Evolutionary conservation across 2,797 vertebrate genomes (phyloP).

Genomic region (Paguma larvata): DNA sequence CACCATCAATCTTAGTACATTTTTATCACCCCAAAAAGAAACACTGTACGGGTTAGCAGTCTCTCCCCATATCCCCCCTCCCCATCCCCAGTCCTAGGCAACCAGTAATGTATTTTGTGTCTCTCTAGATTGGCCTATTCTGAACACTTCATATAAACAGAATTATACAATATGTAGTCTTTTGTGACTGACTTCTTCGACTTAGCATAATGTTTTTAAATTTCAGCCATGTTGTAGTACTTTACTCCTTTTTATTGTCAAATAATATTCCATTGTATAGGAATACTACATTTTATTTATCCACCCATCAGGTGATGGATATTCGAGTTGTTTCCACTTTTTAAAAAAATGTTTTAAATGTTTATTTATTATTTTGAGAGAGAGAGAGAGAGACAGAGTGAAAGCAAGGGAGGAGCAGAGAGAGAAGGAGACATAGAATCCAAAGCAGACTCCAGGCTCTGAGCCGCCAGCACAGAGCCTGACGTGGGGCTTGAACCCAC

Average conservation of each 20-base stretch:
- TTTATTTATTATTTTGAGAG: too few species aligned
- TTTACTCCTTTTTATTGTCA: conserved; percentile 11
- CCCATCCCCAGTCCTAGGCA: neutral
- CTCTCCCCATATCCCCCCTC: neutral
- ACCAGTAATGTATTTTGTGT: neutral
- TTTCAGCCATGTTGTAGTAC: conserved; percentile 24
- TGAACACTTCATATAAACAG: neutral
- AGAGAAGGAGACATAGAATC: too few species aligned
- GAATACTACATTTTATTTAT: neutral
- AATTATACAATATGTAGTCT: neutral
- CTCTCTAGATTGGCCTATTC: neutral
- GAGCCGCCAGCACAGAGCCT: too few species aligned
- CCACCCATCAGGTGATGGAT: neutral
- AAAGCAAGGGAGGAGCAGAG: too few species aligned
- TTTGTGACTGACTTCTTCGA: neutral
- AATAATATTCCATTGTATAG: neutral
- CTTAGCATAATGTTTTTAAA: neutral
- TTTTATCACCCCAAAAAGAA: conserved; percentile 19
- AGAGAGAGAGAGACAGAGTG: too few species aligned
- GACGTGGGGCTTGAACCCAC: too few species aligned
- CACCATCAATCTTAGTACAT: conserved; percentile 7
- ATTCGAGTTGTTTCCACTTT: neutral
- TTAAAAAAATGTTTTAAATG: neutral
- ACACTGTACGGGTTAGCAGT: neutral
- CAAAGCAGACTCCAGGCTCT: too few species aligned